Evolutionary conservation across 2,113 vertebrate species (phyloP).

Genomic region (Ursus arctos): DNA sequence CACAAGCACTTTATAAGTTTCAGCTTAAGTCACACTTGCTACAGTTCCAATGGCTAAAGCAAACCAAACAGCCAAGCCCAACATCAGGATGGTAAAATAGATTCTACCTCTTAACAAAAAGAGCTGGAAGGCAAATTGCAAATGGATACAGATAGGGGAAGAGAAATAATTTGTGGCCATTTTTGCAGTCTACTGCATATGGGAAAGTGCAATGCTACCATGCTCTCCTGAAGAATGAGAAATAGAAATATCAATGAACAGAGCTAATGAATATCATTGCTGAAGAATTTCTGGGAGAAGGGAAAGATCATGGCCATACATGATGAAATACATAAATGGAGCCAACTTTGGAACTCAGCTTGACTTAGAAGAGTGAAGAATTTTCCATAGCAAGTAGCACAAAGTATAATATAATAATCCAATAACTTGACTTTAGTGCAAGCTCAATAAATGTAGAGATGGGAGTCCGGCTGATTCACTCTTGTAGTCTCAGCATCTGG

Average conservation of each 20-base stretch:
- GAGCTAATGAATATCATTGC: conserved; percentile 6
- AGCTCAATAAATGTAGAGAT: background rate
- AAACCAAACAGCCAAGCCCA: background rate
- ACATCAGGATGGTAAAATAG: background rate
- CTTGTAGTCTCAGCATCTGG: background rate
- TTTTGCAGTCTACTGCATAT: background rate
- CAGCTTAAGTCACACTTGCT: background rate
- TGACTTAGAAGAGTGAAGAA: background rate
- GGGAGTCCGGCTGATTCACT: background rate
- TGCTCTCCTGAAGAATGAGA: background rate
- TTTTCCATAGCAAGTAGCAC: background rate
- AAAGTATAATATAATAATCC: background rate
- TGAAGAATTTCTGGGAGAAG: conserved; percentile 36
- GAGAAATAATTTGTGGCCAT: background rate
- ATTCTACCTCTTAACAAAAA: background rate
- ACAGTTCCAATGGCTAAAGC: background rate
- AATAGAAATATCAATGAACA: conserved; percentile 18
- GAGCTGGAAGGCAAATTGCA: background rate
- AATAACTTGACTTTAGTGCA: background rate
- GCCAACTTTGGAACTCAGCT: background rate
- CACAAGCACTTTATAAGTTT: conserved; percentile 7
- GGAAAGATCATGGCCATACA: background rate
- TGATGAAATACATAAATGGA: background rate
- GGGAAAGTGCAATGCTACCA: background rate
- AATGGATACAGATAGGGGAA: background rate